These are phyloP conservation scores for Pristionchus arcanus DNA, from an alignment of 2,888 invertebrate genomes.

Conservation along the genomic window DNA sequence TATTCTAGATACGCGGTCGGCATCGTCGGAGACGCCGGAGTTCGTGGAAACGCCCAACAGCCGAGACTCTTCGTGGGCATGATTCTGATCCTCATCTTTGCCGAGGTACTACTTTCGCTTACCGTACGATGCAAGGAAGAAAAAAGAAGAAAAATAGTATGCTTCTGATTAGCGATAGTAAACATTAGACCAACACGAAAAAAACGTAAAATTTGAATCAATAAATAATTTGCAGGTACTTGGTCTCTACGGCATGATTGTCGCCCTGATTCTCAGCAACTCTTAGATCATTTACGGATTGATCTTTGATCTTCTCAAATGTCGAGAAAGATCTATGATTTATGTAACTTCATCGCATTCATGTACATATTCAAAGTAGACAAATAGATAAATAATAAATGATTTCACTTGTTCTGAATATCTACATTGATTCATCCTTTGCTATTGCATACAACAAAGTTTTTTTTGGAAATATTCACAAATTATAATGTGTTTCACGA, in stretches of 20 bases:
- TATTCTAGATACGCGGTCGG: constrained; percentile 96
- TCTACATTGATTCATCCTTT: no score
- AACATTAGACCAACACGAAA: no score
- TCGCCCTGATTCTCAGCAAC: constrained; percentile 98
- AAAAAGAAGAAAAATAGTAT: no score
- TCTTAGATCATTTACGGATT: constrained; percentile 79
- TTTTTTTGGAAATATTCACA: no score
- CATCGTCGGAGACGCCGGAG: constrained; percentile 99
- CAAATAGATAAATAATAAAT: no score
- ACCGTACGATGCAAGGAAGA: neutral
- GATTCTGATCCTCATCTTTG: constrained; percentile 97
- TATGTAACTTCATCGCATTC: no score
- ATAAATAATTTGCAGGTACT: constrained; percentile 81
- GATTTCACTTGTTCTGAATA: no score
- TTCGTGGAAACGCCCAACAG: constrained; percentile 96
- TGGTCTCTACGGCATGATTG: constrained; percentile 99
- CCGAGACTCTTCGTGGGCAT: constrained; percentile 97
- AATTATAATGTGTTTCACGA: no score
- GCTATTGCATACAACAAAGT: no score
- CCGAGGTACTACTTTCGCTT: constrained; percentile 87
- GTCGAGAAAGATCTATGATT: no score
- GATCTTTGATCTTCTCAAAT: neutral
- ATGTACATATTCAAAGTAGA: no score
- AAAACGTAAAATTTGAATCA: neutral
- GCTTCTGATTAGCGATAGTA: neutral